Conservation (phyloP, 1,140 invertebrate species). For the Cyclargus thomasi region DNA sequence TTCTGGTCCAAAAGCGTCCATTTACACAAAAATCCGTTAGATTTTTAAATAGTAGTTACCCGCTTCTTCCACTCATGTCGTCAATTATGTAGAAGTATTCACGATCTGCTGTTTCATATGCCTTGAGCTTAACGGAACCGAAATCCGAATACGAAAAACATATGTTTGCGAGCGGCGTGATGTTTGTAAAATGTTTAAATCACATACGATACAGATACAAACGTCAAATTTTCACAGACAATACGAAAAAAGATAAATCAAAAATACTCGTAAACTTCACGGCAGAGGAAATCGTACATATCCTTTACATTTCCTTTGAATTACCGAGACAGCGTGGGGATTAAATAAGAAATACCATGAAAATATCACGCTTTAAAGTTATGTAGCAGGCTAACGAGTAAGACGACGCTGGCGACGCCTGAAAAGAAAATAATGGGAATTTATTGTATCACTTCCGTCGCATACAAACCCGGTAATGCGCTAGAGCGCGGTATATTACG, state of each 20-base stretch:
- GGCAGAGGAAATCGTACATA: neutral
- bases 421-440: constrained; percentile 15
- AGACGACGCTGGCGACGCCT: constrained; percentile 6
- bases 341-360: constrained; percentile 8
- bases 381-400: neutral
- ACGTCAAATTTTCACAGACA: neutral
- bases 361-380: constrained; percentile 11
- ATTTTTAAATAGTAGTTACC: too few relatives aligned
- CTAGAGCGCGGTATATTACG: neutral
- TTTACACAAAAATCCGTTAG: too few relatives aligned
- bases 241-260: neutral
- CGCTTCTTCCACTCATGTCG: too few relatives aligned
- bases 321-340: neutral
- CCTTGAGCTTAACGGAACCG: too few relatives aligned
- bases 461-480: constrained; percentile 10
- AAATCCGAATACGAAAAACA: too few relatives aligned
- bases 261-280: neutral
- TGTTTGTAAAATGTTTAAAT: too few relatives aligned
- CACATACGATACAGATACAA: too few relatives aligned
- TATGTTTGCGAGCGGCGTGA: too few relatives aligned
- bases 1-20: too few relatives aligned
- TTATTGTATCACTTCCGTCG: constrained; percentile 15
- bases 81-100: too few relatives aligned
- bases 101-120: too few relatives aligned
- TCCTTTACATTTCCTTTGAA: neutral